phyloP scores from a whole-genome alignment of 1,140 invertebrate genomes.

The Pogonomyrmex barbatus region DNA sequence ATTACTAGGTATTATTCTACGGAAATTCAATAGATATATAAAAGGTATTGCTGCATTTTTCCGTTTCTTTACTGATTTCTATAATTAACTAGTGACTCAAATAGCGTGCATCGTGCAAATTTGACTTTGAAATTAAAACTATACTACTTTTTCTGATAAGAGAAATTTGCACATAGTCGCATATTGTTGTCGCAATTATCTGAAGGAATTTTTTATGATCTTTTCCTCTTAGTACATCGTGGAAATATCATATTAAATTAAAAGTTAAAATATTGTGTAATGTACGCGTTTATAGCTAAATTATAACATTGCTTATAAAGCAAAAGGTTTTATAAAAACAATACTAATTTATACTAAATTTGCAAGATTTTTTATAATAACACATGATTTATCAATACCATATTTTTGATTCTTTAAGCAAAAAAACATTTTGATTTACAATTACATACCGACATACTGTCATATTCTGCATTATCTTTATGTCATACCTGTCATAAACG shows the following conservation, averaged over 20 bases:
- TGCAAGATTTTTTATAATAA: not conserved
- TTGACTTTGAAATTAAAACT: constrained; percentile 38
- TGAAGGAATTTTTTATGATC: not conserved
- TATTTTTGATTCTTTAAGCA: not conserved
- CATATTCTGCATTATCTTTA: constrained; percentile 9
- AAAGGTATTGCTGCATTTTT: not conserved
- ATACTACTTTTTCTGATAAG: constrained; percentile 24
- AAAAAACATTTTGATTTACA: not conserved
- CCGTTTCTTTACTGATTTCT: constrained; percentile 1
- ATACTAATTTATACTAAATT: not conserved
- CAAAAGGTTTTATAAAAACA: not conserved
- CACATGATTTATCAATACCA: not conserved
- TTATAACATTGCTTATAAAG: not conserved
- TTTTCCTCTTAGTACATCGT: not conserved
- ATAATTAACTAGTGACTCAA: constrained; percentile 31
- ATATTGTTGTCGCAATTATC: not conserved
- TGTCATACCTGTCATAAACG: not conserved
- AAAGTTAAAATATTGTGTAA: not conserved
- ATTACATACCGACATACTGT: not conserved
- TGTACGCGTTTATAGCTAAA: not conserved
- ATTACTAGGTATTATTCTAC: not conserved
- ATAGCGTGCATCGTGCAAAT: not conserved
- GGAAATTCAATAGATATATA: constrained; percentile 13
- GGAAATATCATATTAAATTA: not conserved
- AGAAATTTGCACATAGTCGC: constrained; percentile 6